These are phyloP conservation scores for Charina bottae DNA, from an alignment of 2,113 vertebrate species.

Conservation along the genomic window DNA sequence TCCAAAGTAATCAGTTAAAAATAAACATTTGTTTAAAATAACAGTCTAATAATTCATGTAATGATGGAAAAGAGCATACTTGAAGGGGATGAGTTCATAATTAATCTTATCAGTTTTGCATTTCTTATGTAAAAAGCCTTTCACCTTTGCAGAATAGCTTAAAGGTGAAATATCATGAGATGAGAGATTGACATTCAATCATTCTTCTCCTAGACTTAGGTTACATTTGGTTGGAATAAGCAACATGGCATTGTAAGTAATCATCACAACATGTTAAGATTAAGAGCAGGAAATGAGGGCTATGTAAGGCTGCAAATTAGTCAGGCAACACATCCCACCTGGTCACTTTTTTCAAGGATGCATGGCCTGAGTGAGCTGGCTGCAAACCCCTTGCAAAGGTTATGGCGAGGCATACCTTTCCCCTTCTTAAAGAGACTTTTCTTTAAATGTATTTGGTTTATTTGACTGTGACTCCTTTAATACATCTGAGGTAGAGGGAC, in stretches of 20 bases:
- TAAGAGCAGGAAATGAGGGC: background rate
- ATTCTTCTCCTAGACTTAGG: background rate
- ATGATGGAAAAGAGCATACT: background rate
- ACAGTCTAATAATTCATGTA: background rate
- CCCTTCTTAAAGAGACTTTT: background rate
- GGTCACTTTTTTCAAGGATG: background rate
- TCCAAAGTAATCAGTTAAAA: background rate
- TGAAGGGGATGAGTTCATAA: background rate
- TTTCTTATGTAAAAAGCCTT: background rate
- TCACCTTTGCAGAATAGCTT: background rate
- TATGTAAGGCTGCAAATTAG: background rate
- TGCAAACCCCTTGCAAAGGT: background rate
- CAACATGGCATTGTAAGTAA: background rate
- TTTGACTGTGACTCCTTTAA: background rate
- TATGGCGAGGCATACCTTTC: background rate
- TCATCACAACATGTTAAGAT: background rate
- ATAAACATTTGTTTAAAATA: background rate
- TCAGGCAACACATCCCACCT: background rate
- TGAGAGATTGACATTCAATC: background rate
- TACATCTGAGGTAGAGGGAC: background rate
- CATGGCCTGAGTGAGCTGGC: background rate
- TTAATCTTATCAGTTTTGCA: background rate
- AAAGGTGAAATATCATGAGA: background rate
- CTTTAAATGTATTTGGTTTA: background rate
- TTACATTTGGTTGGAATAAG: background rate